Base-by-base conservation (phyloP, 2,797 vertebrate genomes). In the Aplochiton taeniatus region DNA sequence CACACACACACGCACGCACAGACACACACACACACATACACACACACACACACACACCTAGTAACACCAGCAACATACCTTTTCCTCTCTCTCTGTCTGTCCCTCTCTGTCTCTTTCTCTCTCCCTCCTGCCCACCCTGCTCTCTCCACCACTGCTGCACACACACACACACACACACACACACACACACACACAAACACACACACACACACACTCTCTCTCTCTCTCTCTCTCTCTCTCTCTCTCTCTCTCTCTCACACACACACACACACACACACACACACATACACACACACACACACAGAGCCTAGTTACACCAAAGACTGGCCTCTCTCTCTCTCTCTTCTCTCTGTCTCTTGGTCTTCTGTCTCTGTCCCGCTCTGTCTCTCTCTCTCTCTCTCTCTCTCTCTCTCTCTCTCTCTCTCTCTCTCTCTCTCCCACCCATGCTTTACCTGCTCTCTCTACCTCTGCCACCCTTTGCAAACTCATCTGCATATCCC, bases 401-500 rank as follows among this genome's bases (percentile, higher is more conserved):
- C 76, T 78, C 80, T 4, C n/a, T 44, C 18, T 60, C 55, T 66
- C 13, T 50, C 20, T 14, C 41, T 84, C 79, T 41, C 55, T 66
- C 19, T 45, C 3, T 9, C 42, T 46, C 41, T 70, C 74, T 13
- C 73, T 74, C 74, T 13, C 66, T 75, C 76, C 73, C 75, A 59
- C 52, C 69, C 55, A 47, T 70, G 42, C 63, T 49, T 52, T 16
- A 49, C 58, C 43, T 13, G 19, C 51, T 42, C 56, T 70, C 64
- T 45, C 58, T 57, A 68, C 49, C 83, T 75, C 69, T 79, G 85
- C 66, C 72, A 84, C 83, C 81, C 74, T 83, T 78, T 83, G 78
- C 68, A 71, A 71, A 73, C 83, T 85, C 83, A 90, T 94, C 94
- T 94, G 87, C 88, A 83, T 89, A 88, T 93, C 90, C 89, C 79